Conservation (phyloP, 2,797 vertebrate species). For the Chaenodraco wilsoni region DNA sequence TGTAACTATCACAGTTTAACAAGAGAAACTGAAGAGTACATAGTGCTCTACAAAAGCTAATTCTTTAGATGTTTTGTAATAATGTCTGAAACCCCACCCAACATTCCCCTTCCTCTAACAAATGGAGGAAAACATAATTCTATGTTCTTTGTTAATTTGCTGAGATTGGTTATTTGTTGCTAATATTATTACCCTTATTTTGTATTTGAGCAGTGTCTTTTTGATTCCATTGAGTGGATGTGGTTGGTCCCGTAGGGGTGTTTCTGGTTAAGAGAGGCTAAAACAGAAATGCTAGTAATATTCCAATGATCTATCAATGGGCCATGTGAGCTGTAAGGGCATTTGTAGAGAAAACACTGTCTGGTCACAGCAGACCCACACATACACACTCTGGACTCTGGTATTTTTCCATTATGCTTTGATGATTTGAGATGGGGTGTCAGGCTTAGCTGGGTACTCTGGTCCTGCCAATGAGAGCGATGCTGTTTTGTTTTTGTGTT, state of each 20-base stretch:
- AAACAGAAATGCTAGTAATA: conserved; percentile 63
- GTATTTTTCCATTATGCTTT: conserved; percentile 80
- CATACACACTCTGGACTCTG: conserved; percentile 58
- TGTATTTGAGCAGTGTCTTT: conserved; percentile 7
- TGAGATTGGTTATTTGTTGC: background rate
- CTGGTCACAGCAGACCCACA: conserved; percentile 62
- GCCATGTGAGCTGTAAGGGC: conserved; percentile 67
- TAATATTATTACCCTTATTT: background rate
- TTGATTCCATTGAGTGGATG: conserved; percentile 22
- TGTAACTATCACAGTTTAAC: background rate
- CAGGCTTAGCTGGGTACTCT: conserved; percentile 48
- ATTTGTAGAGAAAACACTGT: conserved; percentile 82
- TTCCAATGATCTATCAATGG: conserved; percentile 74
- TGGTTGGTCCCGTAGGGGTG: conserved; percentile 9
- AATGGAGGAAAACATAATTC: background rate
- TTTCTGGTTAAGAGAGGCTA: conserved; percentile 36
- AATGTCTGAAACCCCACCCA: background rate
- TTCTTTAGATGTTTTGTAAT: background rate
- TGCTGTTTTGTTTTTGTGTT: conserved; percentile 56
- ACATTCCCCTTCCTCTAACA: background rate
- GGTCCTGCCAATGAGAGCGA: conserved; percentile 52
- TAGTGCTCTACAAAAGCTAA: background rate
- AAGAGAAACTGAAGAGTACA: background rate
- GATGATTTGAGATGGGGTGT: conserved; percentile 61
- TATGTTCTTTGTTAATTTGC: background rate